phyloP scores from a whole-genome alignment of 2,797 vertebrate species.

The Botia kubotai region DNA sequence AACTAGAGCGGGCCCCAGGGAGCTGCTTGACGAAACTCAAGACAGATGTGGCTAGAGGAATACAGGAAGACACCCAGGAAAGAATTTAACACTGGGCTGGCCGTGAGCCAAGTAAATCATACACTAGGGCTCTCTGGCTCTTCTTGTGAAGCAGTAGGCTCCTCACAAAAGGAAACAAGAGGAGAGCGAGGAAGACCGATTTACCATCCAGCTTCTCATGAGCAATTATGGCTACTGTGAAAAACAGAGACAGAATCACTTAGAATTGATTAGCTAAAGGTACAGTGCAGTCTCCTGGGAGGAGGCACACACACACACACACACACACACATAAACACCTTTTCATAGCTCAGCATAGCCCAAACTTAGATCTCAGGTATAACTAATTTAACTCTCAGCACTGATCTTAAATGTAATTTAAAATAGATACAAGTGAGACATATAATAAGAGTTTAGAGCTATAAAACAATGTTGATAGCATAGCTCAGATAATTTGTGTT shows the following conservation, averaged over 20 bases:
- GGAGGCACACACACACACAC: slow-evolving; percentile 1
- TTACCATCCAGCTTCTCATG: slow-evolving; percentile 81
- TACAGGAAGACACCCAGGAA: slow-evolving; percentile 91
- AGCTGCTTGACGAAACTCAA: slow-evolving; percentile 94
- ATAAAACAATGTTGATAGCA: no score
- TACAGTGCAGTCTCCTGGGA: slow-evolving; percentile 64
- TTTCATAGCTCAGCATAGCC: no score
- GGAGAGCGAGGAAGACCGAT: slow-evolving; percentile 73
- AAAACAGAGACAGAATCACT: slow-evolving; percentile 85
- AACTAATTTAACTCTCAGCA: no score
- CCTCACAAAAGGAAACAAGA: slow-evolving; percentile 68
- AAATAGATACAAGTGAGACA: no score
- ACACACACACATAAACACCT: background rate
- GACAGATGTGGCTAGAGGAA: slow-evolving; percentile 96
- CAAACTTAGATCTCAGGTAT: no score
- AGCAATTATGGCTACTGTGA: slow-evolving; percentile 82
- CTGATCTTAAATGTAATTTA: no score
- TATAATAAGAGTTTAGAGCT: no score
- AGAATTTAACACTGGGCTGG: slow-evolving; percentile 78
- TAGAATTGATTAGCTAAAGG: slow-evolving; percentile 82
- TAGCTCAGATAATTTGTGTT: no score
- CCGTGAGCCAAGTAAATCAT: slow-evolving; percentile 69
- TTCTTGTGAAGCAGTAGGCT: slow-evolving; percentile 73
- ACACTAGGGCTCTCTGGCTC: slow-evolving; percentile 61
- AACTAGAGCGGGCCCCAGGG: slow-evolving; percentile 95